Evolutionary conservation across 2,113 vertebrate species (phyloP), one percentile per base, ranked within the genome.

Genomic region (Ceuthmochares aereus): DNA sequence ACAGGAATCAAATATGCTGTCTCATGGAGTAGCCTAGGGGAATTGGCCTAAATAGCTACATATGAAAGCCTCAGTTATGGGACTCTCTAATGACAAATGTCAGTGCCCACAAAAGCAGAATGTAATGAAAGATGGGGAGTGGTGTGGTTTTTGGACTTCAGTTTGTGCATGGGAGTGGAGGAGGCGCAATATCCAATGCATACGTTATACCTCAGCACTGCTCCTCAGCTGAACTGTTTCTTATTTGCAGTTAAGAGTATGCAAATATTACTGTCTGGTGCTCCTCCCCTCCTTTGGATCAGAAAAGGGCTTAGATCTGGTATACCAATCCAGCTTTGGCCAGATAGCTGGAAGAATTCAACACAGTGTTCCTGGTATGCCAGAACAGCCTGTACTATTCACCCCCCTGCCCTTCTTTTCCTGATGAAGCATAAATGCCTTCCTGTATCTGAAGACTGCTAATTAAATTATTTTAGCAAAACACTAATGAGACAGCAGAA

Each of bases 401-500:
- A 70, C 55, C 32, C 16, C 40, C 58, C 23, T 55, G 79, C 73
- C 47, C 22, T 95, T 84, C 84, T 96, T 83, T 96, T 95, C 93
- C 91, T 90, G 89, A 96, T 95, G 90, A 80, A 79, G 88, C 91
- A 97, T 68, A 97, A 97, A 97, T 97, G 95, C 96, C 96, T 98
- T 98, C 96, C 95, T 96, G 88, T 94, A 75, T 94, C 79, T 91
- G 83, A 95, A 96, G 93, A 84, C 95, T 96, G 83, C 96, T 98
- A 98, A 98, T 98, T 97, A 86, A 94, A 95, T 97, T 98, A 97
- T 97, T 98, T 64, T 96, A 96, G 62, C 95, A 97, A 84, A 97
- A 95, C 13, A 76, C 69, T 96, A 98, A 96, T 96, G 96, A 97
- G 97, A 94, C 97, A 97, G 90, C 93, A 95, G 92, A 97, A 97